Conservation (phyloP, 2,113 vertebrate species). For the Fulmarus glacialis region DNA sequence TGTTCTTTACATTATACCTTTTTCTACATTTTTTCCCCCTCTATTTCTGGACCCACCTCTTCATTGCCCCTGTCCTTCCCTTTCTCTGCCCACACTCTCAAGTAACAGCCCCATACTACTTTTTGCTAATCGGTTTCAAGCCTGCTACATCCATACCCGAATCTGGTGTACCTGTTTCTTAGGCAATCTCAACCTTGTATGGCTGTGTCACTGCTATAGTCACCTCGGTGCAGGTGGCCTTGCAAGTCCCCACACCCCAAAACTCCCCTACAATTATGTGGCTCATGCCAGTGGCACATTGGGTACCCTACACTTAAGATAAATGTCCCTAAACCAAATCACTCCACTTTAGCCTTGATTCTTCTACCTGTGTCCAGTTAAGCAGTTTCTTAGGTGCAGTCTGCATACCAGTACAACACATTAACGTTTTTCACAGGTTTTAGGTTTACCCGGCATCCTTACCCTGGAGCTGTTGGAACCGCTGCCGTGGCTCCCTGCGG, state of each 20-base stretch:
- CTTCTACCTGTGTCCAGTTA: neutral
- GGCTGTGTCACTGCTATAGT: neutral
- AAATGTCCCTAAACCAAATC: neutral
- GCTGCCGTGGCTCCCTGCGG: neutral
- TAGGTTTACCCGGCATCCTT: neutral
- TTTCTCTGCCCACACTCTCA: neutral
- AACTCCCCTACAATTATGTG: neutral
- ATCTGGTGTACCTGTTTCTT: neutral
- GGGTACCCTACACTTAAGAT: neutral
- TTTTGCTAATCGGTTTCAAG: neutral
- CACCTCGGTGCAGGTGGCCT: neutral
- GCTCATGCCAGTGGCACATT: rapidly evolving
- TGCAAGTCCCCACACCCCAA: neutral
- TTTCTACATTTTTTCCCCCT: neutral
- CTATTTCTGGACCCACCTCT: neutral
- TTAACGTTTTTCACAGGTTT: neutral
- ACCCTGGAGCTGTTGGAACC: neutral
- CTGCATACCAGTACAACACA: neutral
- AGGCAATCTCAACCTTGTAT: neutral
- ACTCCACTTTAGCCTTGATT: neutral
- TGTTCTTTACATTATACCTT: neutral
- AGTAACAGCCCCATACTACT: neutral
- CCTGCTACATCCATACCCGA: neutral
- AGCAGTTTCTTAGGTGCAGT: neutral
- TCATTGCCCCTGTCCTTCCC: neutral